Conservation (phyloP, 2,113 vertebrate species). For the Vidua macroura region DNA sequence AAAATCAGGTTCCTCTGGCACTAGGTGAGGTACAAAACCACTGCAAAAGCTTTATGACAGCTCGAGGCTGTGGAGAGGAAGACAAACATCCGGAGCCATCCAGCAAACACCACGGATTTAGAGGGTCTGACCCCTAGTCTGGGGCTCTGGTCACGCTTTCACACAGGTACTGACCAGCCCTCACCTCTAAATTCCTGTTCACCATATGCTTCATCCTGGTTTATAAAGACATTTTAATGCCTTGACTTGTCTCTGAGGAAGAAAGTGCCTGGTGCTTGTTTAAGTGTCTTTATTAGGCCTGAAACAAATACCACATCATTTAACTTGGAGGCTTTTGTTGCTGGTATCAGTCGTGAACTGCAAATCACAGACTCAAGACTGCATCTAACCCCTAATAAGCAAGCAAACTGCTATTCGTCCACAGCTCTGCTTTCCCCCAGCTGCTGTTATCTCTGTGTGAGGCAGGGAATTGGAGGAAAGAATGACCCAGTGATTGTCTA, state of each 20-base stretch:
- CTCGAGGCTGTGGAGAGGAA: neutral
- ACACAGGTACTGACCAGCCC: neutral
- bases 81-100: neutral
- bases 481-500: constrained; percentile 79
- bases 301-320: constrained; percentile 63
- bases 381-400: constrained; percentile 68
- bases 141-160: neutral
- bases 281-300: constrained; percentile 45
- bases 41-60: neutral
- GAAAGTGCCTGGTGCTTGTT: neutral
- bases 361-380: constrained; percentile 64
- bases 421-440: constrained; percentile 55
- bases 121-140: neutral
- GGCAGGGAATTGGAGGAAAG: constrained; percentile 63
- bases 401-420: constrained; percentile 53
- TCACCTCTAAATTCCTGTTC: neutral
- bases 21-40: fast-evolving
- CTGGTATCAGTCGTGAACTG: constrained; percentile 32
- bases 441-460: constrained; percentile 75
- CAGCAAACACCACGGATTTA: neutral
- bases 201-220: neutral
- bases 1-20: neutral
- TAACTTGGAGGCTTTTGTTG: constrained; percentile 37
- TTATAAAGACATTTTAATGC: neutral
- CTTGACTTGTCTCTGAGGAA: neutral